Base-by-base conservation (phyloP, 2,888 invertebrate genomes). In the Drosophila bunnanda region DNA sequence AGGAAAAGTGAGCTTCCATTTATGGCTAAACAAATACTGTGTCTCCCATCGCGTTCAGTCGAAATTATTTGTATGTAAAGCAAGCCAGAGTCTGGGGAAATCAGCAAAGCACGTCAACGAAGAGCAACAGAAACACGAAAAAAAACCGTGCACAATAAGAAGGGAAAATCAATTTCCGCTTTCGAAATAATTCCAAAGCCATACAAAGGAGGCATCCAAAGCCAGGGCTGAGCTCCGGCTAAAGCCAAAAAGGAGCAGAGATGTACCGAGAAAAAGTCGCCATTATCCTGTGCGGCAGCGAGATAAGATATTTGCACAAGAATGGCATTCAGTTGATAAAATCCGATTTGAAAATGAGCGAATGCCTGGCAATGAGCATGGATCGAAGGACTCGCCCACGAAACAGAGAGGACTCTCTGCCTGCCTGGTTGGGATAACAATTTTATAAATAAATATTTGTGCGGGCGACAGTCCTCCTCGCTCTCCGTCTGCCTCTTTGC, bases 341-440 rank as follows among this genome's bases (percentile, higher is more conserved):
- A 89, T 90, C 90, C 90, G 89, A 90, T 89, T 89, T 90, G 89
- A 90, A 90, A 89, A 89, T 89, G 90, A 90, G 89, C 90, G 90
- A 90, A 90, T 90, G 84, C 88, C 89, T 88, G 82, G 88, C 88
- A 88, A 83, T 84, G 87, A 78, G 89, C 75, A 78, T 78, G 65
- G 61, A 50, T 54, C 60, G 41, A 46, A 58, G 55, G 39, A 56
- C 30, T 34, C 30, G 39, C 38, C 10, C 32, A 32, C 50, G 54
- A 44, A 43, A 28, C 58, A 8, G 28, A 39, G 9, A 15, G 22
- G 22, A 25, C 34, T 43, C 48, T 20, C 30, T 12, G 30, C 48
- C 9, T 12, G 30, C 48, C 4, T 9, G 84, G 64, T 75, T 80
- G 80, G 89, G 89, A 88, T 82, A 85, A 89, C 88, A 85, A 89